phyloP scores from a whole-genome alignment of 2,888 invertebrate species.

The Erebia epiphron region DNA sequence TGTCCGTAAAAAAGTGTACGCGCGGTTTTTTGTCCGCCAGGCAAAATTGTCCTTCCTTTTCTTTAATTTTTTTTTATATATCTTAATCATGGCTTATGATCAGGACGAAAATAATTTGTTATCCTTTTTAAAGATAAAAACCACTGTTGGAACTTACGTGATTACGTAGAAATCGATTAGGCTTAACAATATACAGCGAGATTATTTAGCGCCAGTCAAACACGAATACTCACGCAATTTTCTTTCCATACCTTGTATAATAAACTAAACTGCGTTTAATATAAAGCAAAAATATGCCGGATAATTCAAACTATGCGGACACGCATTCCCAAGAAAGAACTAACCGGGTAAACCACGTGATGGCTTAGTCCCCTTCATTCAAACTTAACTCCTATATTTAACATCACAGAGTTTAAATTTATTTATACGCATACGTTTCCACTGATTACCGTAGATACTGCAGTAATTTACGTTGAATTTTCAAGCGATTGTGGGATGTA shows the following conservation, averaged over 20 bases:
- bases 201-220: background rate
- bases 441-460: background rate
- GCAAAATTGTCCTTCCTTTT: no score
- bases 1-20: no score
- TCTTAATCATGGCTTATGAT: no score
- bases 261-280: background rate
- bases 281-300: background rate
- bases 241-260: background rate
- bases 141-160: no score
- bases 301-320: constrained; percentile 40
- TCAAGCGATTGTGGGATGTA: background rate
- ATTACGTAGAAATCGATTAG: no score
- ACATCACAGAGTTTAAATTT: background rate
- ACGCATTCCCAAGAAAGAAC: constrained; percentile 49
- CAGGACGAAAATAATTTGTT: no score
- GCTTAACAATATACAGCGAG: background rate
- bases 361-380: background rate
- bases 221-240: background rate
- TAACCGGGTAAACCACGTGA: constrained; percentile 47
- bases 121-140: no score
- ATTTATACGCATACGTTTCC: background rate
- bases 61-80: no score
- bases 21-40: no score
- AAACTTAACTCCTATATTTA: background rate
- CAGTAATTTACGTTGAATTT: background rate